These are phyloP conservation scores for Gnathonemus longibarbis DNA, from an alignment of 2,113 vertebrate species.

Conservation along the genomic window DNA sequence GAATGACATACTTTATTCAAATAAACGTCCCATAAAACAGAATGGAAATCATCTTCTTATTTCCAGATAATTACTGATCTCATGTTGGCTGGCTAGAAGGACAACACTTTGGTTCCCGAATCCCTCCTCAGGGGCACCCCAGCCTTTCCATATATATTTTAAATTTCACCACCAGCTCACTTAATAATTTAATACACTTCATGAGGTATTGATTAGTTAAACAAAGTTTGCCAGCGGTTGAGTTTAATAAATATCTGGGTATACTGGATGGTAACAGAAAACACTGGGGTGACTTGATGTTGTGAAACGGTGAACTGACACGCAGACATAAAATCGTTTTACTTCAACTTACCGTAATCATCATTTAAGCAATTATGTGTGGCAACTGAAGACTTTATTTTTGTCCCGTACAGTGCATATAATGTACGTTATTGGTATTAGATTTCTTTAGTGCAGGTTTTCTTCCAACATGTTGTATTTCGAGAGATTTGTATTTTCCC, in stretches of 20 bases:
- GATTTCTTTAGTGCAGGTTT: not conserved
- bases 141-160: not conserved
- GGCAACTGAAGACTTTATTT: not conserved
- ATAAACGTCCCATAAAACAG: not conserved
- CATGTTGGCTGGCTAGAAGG: not conserved
- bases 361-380: not conserved
- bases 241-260: not conserved
- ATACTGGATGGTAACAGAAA: not conserved
- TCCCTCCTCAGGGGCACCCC: not conserved
- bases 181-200: not conserved
- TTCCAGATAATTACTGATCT: not conserved
- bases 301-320: not conserved
- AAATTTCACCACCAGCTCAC: not conserved
- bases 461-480: not conserved
- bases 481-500: not conserved
- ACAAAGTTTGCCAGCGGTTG: not conserved
- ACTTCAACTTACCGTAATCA: not conserved
- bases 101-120: not conserved
- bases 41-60: not conserved
- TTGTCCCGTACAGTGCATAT: not conserved
- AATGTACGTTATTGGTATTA: not conserved
- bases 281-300: not conserved
- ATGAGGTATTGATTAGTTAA: not conserved
- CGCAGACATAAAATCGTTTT: not conserved
- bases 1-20: not conserved